Evolutionary conservation across 64 coral and sea anemone genomes (phyloP), one percentile per base, ranked within the genome.

Genomic region (Actinia equina): DNA sequence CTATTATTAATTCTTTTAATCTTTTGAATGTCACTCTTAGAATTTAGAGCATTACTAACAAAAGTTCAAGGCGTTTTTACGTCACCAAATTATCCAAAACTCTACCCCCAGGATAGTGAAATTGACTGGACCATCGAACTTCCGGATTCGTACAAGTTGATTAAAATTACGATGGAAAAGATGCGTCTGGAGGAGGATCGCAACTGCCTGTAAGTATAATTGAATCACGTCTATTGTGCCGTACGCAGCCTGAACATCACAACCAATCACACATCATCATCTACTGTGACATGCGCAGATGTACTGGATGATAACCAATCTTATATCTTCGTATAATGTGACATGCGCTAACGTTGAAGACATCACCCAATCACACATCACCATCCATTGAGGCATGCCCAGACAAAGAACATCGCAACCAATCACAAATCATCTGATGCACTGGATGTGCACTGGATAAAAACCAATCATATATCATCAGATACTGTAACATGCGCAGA

Each of bases 171-270:
- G 7, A 52, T 96, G 17, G 65, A 90, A 43, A 57, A 55, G 15
- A 79, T 96, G 70, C 84, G 70, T 49, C 60, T 96, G 16, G 94
- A 96, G 81, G 91, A 96, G 30, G 94, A 96, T 78, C 86, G 94
- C 74, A 93, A 96, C 88, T 93, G 94, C 82, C 54, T 92, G 94
- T 95, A 93, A 83, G 94, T 81, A 81, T 4, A 41, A 14, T 3
- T 25, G 6, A 71, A 12, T 8, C n/a, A 1, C 23, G 23, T 11
- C 30, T 1, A 0, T 37, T n/a, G 30, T 37, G 30, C 30, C 30
- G 1, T 37, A 37, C 30, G 30, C 30, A 37, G 30, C 0, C 30
- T 37, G 30, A 37, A 37, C 30, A 37, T 1, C 30, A 69, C 63
- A 69, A 69, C 63, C 6, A 69, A 69, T 69, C 63, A 69, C 20